These are phyloP conservation scores for Lytechinus variegatus DNA, from an alignment of 35 echinoderm and acorn worm species.

Conservation along the genomic window DNA sequence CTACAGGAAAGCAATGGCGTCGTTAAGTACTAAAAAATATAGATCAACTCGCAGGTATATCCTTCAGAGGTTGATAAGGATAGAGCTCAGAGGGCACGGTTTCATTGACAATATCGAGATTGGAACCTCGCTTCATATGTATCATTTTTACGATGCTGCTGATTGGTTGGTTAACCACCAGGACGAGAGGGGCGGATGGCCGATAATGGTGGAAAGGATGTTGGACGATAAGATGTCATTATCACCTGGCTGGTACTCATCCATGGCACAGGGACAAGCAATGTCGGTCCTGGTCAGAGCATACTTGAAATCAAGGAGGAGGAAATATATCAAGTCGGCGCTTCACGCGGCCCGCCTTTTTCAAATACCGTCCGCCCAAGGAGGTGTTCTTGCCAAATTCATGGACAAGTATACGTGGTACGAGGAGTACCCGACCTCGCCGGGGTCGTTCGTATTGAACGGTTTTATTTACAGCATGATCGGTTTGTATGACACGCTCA, in stretches of 20 bases:
- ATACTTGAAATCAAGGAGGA: slow-evolving; percentile 60
- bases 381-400: slow-evolving; percentile 81
- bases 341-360: slow-evolving; percentile 74
- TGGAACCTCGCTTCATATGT: slow-evolving; percentile 77
- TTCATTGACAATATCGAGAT: slow-evolving; percentile 79
- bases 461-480: slow-evolving; percentile 94
- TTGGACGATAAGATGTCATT: slow-evolving; percentile 72
- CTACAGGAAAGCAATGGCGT: slow-evolving; percentile 73
- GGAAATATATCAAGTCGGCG: slow-evolving; percentile 69
- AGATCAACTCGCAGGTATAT: slow-evolving; percentile 49
- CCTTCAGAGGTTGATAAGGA: slow-evolving; percentile 63
- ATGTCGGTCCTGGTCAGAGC: slow-evolving; percentile 82
- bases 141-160: slow-evolving; percentile 81
- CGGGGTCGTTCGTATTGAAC: slow-evolving; percentile 86
- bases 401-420: slow-evolving; percentile 90
- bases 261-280: slow-evolving; percentile 94
- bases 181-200: slow-evolving; percentile 84
- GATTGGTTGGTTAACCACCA: slow-evolving; percentile 84
- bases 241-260: slow-evolving; percentile 83
- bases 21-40: slow-evolving; percentile 48
- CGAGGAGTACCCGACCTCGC: slow-evolving; percentile 94
- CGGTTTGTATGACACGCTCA: slow-evolving; percentile 82
- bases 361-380: slow-evolving; percentile 67
- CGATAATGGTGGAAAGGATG: slow-evolving; percentile 69
- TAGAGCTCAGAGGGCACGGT: slow-evolving; percentile 72